Conservation (phyloP, 2,888 invertebrate species). For the Trichogramma evanescens region DNA sequence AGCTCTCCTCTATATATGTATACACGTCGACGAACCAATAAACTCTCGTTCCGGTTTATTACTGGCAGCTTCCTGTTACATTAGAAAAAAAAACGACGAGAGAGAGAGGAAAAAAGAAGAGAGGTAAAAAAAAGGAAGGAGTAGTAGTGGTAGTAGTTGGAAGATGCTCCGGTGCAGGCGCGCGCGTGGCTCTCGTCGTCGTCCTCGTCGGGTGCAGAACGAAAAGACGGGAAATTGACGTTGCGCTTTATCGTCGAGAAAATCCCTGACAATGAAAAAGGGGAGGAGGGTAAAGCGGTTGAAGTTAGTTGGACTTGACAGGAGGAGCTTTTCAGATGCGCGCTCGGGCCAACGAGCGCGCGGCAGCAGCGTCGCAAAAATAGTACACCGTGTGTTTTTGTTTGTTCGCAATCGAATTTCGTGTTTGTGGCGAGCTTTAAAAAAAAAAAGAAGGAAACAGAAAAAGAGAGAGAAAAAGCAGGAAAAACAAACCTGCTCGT, state of each 20-base stretch:
- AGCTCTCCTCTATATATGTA: too few relatives aligned
- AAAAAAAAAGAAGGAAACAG: not conserved
- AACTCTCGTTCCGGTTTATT: too few relatives aligned
- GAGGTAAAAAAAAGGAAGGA: not conserved
- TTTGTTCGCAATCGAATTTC: not conserved
- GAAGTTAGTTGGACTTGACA: slow-evolving; percentile 21
- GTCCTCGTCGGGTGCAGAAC: not conserved
- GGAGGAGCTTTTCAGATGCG: slow-evolving; percentile 18
- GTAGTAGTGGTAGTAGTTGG: too few relatives aligned
- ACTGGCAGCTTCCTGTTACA: too few relatives aligned
- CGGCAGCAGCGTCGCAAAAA: not conserved
- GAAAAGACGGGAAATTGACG: slow-evolving; percentile 34
- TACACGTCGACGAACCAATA: too few relatives aligned
- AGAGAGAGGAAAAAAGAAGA: not conserved
- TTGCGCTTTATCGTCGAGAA: slow-evolving; percentile 30
- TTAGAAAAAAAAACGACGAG: not conserved
- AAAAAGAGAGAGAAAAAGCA: not conserved
- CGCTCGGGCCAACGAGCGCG: slow-evolving; percentile 3
- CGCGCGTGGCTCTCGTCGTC: too few relatives aligned
- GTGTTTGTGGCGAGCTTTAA: not conserved
- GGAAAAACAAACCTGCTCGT: slow-evolving; percentile 67
- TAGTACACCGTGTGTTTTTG: not conserved
- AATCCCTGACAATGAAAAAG: slow-evolving; percentile 12
- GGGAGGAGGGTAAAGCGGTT: not conserved
- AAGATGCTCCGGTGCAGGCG: too few relatives aligned